Base-by-base conservation (phyloP, 2,888 invertebrate species). In the Eustalomyia histrio region DNA sequence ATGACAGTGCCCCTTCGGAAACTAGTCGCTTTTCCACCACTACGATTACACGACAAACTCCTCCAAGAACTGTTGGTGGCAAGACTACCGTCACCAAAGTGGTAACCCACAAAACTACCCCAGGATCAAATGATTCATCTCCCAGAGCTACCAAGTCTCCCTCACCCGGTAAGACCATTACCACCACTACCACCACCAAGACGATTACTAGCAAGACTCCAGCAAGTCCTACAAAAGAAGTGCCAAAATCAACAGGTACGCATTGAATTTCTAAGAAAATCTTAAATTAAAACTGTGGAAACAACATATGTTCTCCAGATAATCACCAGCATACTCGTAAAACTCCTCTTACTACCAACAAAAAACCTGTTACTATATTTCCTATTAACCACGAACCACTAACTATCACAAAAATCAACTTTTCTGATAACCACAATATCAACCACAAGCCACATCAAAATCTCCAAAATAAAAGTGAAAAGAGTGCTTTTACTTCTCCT, bases 1-100 rank as follows among this genome's bases (percentile, higher is more conserved):
- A 89, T 61, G 90, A 91, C 7, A 91, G 90, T 65, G 88, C 88
- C 0, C 86, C 87, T 1, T 90, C 90, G 5, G 90, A 90, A 78
- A 86, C 89, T 1, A 90, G 90, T 67, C 88, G 89, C 78, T 85
- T 90, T n/a, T 90, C 90, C 79, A 86, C 89, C 2, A 87, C 85
- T 39, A 90, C 90, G 3, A 87, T 90, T 55, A 90, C 90, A 1
- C 86, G 89, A 21, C 82, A 84, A 5, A 87, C 87, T 16, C 84
- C 85, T n/a, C 83, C 83, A n/a, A 90, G 87, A 76, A 86, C 82
- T 75, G 86, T 87, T 72, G 86, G 84, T 76, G 86, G 85, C 63
- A 83, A 78, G 60, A 81, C 85, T 68, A 83, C 83, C 24, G 84
- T 85, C 76, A 84, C 86, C 52, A 87, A 86, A 82, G 74, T 87